These are phyloP conservation scores for Lasiurus cinereus DNA, from an alignment of 2,113 vertebrate species.

Conservation along the genomic window DNA sequence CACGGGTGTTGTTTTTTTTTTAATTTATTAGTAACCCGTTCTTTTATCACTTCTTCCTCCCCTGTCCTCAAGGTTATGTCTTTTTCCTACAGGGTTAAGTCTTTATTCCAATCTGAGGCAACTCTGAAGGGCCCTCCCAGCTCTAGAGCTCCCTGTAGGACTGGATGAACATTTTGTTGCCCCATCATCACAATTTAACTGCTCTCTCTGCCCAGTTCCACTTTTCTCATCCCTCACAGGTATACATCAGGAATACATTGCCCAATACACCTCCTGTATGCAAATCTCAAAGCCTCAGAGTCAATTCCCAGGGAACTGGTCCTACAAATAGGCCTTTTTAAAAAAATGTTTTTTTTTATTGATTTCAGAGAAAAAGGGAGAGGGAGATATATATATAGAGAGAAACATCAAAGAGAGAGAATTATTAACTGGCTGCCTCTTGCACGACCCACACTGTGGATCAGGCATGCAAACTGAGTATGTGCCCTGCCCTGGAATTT, in stretches of 20 bases:
- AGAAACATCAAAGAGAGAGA: too few relatives aligned
- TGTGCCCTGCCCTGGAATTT: too few relatives aligned
- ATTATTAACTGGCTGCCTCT: too few relatives aligned
- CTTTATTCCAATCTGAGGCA: neutral
- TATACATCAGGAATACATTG: neutral
- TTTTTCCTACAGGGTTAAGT: neutral
- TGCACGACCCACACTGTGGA: too few relatives aligned
- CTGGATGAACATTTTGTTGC: neutral
- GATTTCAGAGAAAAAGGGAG: too few relatives aligned
- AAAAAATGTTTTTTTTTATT: too few relatives aligned
- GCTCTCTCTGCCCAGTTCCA: neutral
- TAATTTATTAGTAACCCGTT: neutral
- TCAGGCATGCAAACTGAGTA: too few relatives aligned
- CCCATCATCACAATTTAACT: neutral
- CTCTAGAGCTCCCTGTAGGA: neutral
- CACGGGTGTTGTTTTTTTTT: neutral
- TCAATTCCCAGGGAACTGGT: neutral
- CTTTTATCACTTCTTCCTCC: neutral
- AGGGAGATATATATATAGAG: too few relatives aligned
- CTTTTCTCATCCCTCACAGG: neutral
- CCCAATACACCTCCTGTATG: neutral
- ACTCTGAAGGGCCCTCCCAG: neutral
- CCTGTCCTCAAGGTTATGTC: neutral
- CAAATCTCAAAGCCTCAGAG: neutral
- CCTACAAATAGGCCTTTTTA: neutral